A percentile compares a stretch with the other conserved stretches of the same genome.
Evolutionary conservation across 2,113 vertebrate genomes (phyloP).

Genomic region (Piliocolobus tephrosceles): DNA sequence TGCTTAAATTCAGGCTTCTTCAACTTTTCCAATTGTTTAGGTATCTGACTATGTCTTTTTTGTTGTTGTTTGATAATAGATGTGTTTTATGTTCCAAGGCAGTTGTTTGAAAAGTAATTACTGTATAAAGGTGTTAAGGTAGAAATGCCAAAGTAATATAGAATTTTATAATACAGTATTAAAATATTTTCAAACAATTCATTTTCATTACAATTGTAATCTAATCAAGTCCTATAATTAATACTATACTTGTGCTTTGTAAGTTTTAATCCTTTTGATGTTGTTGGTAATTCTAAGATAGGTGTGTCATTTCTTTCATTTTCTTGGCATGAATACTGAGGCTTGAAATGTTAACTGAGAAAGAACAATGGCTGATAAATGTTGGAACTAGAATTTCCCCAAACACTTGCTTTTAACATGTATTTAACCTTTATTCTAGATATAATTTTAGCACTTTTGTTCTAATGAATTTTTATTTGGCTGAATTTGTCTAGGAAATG

Average conservation of each 20-base stretch:
- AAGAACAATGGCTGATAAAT: not conserved
- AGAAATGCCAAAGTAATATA: not conserved
- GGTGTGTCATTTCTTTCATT: too few relatives aligned
- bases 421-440: not conserved
- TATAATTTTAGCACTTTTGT: not conserved
- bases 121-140: not conserved
- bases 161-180: not conserved
- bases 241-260: not conserved
- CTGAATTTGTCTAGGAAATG: not conserved
- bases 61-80: not conserved
- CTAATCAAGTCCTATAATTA: not conserved
- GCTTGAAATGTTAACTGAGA: not conserved
- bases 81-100: not conserved
- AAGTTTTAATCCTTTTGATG: not conserved
- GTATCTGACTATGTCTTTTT: not conserved
- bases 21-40: not conserved
- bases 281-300: not conserved
- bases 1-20: not conserved
- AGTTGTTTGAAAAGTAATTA: not conserved
- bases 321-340: not conserved
- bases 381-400: rapidly evolving
- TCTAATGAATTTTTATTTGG: not conserved
- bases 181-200: not conserved
- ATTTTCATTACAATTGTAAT: not conserved
- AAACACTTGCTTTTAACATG: not conserved